Percentiles rank a stretch among this genome's conserved stretches.
These are phyloP conservation scores for Scleropages formosus DNA, from an alignment of 2,797 vertebrate genomes.

Conservation along the genomic window DNA sequence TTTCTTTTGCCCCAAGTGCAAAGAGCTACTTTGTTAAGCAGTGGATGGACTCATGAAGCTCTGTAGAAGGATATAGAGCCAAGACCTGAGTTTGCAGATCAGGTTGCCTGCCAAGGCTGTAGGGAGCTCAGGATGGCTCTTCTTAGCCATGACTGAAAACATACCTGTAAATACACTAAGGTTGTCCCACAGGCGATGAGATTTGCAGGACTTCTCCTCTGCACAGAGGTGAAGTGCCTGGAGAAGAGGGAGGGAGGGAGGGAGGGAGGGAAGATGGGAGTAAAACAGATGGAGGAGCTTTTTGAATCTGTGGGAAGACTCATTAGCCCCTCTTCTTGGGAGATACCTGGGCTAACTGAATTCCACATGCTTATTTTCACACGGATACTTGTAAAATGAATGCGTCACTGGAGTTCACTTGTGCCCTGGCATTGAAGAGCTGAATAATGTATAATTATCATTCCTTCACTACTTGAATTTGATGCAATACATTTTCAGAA, in stretches of 20 bases:
- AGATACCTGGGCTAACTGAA: too few species aligned
- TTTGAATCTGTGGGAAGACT: not conserved
- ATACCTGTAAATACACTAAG: not conserved
- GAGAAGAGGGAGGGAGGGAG: conserved; percentile 11
- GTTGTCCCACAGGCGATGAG: not conserved
- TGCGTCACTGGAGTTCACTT: not conserved
- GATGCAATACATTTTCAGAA: not conserved
- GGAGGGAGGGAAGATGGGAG: too few species aligned
- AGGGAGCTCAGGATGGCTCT: not conserved
- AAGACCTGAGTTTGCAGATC: too few species aligned
- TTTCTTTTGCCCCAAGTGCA: too few species aligned
- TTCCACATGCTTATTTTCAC: not conserved
- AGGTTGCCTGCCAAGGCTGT: not conserved
- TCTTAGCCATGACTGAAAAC: not conserved
- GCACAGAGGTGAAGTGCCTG: conserved; percentile 19
- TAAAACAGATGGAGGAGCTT: conserved; percentile 4
- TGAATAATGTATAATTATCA: not conserved
- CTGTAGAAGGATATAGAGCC: too few species aligned
- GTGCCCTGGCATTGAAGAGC: too few species aligned
- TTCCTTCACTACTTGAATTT: not conserved
- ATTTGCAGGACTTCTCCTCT: not conserved
- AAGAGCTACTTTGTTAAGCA: too few species aligned
- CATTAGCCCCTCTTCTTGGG: not conserved
- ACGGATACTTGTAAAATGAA: not conserved
- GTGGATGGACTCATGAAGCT: too few species aligned